A percentile compares a stretch with the other conserved stretches of the same genome.
Conservation (phyloP, 1,140 invertebrate genomes). For the Dendroctonus ponderosae region DNA sequence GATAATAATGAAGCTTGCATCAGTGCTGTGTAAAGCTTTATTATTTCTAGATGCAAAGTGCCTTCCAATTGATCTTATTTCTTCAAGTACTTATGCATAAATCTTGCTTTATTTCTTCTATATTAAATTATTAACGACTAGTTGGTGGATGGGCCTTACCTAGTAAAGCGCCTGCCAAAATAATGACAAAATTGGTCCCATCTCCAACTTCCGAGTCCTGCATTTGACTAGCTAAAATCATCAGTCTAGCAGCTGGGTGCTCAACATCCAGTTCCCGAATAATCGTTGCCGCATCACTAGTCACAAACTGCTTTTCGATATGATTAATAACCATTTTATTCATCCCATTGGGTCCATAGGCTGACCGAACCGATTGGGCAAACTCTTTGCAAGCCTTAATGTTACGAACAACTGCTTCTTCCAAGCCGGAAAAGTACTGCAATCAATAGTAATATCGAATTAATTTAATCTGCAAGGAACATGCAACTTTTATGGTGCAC, state of each 20-base stretch:
- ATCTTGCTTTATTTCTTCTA: neutral
- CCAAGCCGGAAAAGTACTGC: constrained; percentile 92
- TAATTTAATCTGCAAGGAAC: neutral
- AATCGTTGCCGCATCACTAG: constrained; percentile 98
- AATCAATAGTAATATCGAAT: constrained; percentile 40
- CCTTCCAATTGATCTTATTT: too few relatives aligned
- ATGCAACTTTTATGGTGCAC: neutral
- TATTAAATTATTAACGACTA: neutral
- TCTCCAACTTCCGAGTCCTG: constrained; percentile 99
- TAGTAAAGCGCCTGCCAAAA: constrained; percentile 83
- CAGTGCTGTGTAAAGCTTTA: too few relatives aligned
- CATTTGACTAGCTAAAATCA: constrained; percentile 95
- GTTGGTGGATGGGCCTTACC: constrained; percentile 21
- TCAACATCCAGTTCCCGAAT: constrained; percentile 95
- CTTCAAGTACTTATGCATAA: neutral
- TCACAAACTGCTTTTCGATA: constrained; percentile 97
- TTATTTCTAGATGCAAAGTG: too few relatives aligned
- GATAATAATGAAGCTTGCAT: too few relatives aligned
- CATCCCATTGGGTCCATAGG: constrained; percentile 98
- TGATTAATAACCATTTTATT: constrained; percentile 99
- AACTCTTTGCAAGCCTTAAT: constrained; percentile 96
- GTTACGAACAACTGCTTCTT: constrained; percentile 96
- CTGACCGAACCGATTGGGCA: constrained; percentile 85
- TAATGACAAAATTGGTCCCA: constrained; percentile 97
- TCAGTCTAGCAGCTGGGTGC: constrained; percentile 97